phyloP scores from a whole-genome alignment of 2,113 vertebrate species.

The Chloropsis hardwickii region DNA sequence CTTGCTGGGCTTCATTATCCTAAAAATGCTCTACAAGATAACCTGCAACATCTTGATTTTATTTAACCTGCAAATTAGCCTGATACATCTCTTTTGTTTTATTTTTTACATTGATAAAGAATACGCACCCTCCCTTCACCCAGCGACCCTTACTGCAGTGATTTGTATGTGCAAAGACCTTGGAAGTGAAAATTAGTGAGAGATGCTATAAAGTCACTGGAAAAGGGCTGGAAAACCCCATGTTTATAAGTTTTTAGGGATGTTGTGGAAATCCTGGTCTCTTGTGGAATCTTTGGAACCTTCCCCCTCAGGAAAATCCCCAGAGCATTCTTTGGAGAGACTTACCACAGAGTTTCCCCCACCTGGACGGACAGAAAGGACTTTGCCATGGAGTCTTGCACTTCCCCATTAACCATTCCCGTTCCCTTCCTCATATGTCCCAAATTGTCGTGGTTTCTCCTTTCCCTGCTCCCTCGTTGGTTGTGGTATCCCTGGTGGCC shows the following conservation, averaged over 20 bases:
- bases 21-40: neutral
- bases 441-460: no score
- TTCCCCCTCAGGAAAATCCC: no score
- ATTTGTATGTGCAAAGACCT: neutral
- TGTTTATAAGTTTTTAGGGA: neutral
- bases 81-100: neutral
- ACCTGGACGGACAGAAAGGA: no score
- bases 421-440: no score
- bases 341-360: no score
- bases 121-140: neutral
- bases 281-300: neutral
- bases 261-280: neutral
- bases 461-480: no score
- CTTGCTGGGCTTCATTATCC: neutral
- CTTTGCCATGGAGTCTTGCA: no score
- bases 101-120: neutral
- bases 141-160: accelerated
- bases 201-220: neutral
- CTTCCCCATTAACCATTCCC: no score
- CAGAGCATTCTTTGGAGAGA: no score
- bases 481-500: no score
- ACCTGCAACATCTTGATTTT: neutral
- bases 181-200: neutral
- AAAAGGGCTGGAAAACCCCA: neutral
- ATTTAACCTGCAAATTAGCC: neutral